phyloP scores from a whole-genome alignment of 53 echinoderm and acorn worm species.

The Stichopus horrens region DNA sequence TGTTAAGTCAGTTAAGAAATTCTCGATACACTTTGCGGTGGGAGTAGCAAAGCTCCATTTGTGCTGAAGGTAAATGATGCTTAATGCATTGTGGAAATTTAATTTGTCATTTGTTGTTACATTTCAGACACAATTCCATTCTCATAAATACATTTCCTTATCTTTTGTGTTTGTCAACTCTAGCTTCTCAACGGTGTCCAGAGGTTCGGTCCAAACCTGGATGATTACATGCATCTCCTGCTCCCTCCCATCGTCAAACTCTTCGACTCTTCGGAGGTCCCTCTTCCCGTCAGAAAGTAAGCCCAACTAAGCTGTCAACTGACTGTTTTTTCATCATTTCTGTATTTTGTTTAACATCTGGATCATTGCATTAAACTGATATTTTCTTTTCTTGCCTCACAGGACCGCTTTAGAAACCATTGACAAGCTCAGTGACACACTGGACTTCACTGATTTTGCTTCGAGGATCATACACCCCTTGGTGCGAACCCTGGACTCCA shows the following conservation, averaged over 20 bases:
- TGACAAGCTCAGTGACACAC: slow-evolving; percentile 85
- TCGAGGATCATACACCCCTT: slow-evolving; percentile 96
- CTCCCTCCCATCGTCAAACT: slow-evolving; percentile 95
- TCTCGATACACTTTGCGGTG: not conserved
- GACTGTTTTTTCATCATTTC: not conserved
- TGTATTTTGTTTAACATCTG: no score
- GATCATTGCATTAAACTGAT: not conserved
- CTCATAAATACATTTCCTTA: not conserved
- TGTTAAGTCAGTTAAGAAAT: not conserved
- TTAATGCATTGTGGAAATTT: no score
- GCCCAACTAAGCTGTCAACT: not conserved
- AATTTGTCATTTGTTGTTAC: no score
- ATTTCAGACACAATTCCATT: not conserved
- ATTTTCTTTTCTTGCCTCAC: slow-evolving; percentile 8
- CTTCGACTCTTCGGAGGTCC: slow-evolving; percentile 86
- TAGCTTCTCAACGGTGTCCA: slow-evolving; percentile 89
- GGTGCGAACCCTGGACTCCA: slow-evolving; percentile 89
- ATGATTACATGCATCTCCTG: slow-evolving; percentile 90
- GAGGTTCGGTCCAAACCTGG: slow-evolving; percentile 94
- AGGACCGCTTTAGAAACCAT: slow-evolving; percentile 89
- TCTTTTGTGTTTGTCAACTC: not conserved
- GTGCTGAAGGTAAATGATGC: no score
- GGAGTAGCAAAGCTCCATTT: no score
- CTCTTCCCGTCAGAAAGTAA: slow-evolving; percentile 87
- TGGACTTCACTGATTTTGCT: slow-evolving; percentile 97